These are phyloP conservation scores for Dastarcus helophoroides DNA, from an alignment of 2,888 invertebrate genomes.

Conservation along the genomic window DNA sequence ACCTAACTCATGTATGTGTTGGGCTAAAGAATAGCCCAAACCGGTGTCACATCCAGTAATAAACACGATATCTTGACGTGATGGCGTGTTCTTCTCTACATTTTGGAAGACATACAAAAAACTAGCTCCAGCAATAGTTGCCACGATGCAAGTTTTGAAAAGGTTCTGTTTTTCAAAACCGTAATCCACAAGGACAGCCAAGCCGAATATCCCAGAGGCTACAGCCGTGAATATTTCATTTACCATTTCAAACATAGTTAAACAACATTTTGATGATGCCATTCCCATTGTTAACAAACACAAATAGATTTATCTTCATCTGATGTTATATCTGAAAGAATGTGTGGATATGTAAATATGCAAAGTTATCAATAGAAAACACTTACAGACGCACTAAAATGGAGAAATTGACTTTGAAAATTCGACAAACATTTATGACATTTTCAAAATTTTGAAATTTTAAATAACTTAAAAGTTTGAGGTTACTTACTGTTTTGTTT, in stretches of 20 bases:
- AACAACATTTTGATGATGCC: slow-evolving; percentile 9
- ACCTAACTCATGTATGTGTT: slow-evolving; percentile 49
- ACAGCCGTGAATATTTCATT: slow-evolving; percentile 32
- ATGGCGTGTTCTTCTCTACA: slow-evolving; percentile 18
- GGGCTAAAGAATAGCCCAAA: slow-evolving; percentile 62
- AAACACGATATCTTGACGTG: slow-evolving; percentile 42
- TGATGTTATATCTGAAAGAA: too few relatives aligned
- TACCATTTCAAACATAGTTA: slow-evolving; percentile 25
- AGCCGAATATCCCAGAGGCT: slow-evolving; percentile 30
- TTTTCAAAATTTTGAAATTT: too few relatives aligned
- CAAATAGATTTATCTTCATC: too few relatives aligned
- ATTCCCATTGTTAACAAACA: too few relatives aligned
- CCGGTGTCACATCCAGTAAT: slow-evolving; percentile 84
- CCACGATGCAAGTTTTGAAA: slow-evolving; percentile 24
- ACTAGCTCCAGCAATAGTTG: slow-evolving; percentile 24
- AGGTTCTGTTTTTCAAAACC: slow-evolving; percentile 26
- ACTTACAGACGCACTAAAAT: too few relatives aligned
- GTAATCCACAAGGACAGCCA: slow-evolving; percentile 26
- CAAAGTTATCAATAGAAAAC: too few relatives aligned
- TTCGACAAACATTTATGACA: too few relatives aligned
- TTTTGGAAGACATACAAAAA: slow-evolving; percentile 24
- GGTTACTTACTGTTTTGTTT: too few relatives aligned
- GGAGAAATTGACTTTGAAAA: too few relatives aligned
- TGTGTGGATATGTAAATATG: too few relatives aligned
- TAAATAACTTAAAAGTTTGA: too few relatives aligned